Percentiles rank a stretch among this genome's conserved stretches.
Evolutionary conservation across 2,797 vertebrate species (phyloP).

Genomic region (Botia almorhae): DNA sequence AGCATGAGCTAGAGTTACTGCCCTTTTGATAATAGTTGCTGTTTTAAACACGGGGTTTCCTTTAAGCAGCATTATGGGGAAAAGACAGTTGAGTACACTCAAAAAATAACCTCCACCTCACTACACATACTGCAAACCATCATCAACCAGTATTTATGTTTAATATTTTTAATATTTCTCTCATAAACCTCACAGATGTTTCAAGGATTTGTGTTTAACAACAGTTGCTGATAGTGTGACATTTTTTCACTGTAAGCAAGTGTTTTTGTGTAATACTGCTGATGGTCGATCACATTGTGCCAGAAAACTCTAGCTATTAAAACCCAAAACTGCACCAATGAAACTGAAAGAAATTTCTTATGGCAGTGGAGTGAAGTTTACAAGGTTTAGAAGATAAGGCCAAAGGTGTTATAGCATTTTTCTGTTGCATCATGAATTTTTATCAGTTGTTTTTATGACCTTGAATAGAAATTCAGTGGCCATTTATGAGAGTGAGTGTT

Average conservation of each 20-base stretch:
- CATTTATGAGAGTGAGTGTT: constrained; percentile 56
- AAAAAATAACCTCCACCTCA: constrained; percentile 50
- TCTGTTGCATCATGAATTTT: constrained; percentile 27
- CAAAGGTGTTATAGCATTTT: constrained; percentile 8
- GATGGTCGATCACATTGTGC: constrained; percentile 28
- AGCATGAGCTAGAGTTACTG: constrained; percentile 14
- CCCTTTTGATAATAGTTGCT: constrained; percentile 60
- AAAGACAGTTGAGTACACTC: constrained; percentile 73
- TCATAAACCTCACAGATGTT: too few species aligned
- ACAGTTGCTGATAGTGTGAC: constrained; percentile 13
- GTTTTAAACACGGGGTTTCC: constrained; percentile 81
- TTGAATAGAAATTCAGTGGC: constrained; percentile 13
- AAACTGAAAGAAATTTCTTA: too few species aligned
- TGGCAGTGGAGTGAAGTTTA: constrained; percentile 8
- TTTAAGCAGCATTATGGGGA: constrained; percentile 82
- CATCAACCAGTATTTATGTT: neutral
- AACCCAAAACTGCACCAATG: too few species aligned
- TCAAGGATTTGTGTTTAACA: too few species aligned
- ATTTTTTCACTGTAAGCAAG: constrained; percentile 38
- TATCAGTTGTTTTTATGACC: constrained; percentile 46
- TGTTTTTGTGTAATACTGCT: constrained; percentile 17
- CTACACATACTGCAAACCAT: constrained; percentile 33
- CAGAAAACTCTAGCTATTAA: neutral
- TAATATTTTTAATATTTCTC: too few species aligned
- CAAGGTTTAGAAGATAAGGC: constrained; percentile 12